phyloP scores from a whole-genome alignment of 2,888 invertebrate species.

The Chesias legatella region DNA sequence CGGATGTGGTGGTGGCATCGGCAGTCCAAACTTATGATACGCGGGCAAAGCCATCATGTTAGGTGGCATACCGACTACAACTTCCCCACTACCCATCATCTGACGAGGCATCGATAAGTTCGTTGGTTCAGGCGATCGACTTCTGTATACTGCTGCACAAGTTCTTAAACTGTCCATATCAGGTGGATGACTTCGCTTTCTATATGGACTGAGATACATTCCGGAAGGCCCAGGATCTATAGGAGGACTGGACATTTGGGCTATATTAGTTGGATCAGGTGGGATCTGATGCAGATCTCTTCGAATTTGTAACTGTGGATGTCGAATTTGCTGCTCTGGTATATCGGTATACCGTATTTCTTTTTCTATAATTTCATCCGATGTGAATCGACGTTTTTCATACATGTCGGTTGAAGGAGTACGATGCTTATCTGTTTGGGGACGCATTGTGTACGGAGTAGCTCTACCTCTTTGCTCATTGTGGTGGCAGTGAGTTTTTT shows the following conservation, averaged over 20 bases:
- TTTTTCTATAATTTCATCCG: constrained; percentile 70
- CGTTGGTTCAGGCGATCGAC: constrained; percentile 73
- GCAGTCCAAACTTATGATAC: constrained; percentile 73
- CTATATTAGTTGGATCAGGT: constrained; percentile 59
- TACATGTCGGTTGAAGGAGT: constrained; percentile 57
- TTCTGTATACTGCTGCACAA: constrained; percentile 64
- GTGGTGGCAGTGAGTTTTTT: constrained; percentile 85
- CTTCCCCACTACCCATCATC: constrained; percentile 50
- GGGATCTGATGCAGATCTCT: constrained; percentile 85
- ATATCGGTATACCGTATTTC: constrained; percentile 73
- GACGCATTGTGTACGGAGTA: constrained; percentile 87
- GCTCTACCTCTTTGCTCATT: constrained; percentile 80
- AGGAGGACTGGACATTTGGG: constrained; percentile 64
- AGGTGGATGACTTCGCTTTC: constrained; percentile 80
- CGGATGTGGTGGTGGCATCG: constrained; percentile 69
- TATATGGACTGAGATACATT: constrained; percentile 75
- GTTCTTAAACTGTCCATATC: constrained; percentile 70
- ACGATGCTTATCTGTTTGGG: constrained; percentile 78
- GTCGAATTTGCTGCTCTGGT: constrained; percentile 66
- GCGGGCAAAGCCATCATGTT: constrained; percentile 68
- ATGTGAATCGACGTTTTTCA: constrained; percentile 69
- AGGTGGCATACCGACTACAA: constrained; percentile 63
- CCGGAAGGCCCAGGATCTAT: constrained; percentile 69
- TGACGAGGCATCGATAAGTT: constrained; percentile 72
- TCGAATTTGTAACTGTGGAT: constrained; percentile 86